phyloP scores from a whole-genome alignment of 2,888 invertebrate species.

The Drosophila paucipuncta region DNA sequence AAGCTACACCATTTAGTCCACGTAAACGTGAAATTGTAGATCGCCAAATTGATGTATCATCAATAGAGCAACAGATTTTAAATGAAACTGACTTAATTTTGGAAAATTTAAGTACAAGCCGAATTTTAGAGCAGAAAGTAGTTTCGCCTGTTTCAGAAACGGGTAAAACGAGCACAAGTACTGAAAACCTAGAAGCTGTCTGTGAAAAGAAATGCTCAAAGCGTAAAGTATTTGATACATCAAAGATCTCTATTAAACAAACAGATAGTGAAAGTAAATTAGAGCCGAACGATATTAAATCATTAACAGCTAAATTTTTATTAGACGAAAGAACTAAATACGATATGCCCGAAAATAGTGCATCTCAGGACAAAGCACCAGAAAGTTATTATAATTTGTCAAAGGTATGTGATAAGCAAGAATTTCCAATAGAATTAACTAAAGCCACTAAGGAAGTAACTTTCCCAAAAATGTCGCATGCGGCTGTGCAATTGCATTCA shows the following conservation, averaged over 20 bases:
- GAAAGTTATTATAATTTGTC: constrained; percentile 37
- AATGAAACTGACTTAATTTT: constrained; percentile 71
- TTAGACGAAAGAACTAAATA: constrained; percentile 49
- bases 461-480: constrained; percentile 62
- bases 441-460: constrained; percentile 21
- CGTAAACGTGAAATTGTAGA: constrained; percentile 75
- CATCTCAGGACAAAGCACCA: constrained; percentile 13
- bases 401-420: constrained; percentile 63
- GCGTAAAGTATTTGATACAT: constrained; percentile 66
- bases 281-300: constrained; percentile 33
- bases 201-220: constrained; percentile 79
- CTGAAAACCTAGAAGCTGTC: constrained; percentile 67
- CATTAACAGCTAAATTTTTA: constrained; percentile 60
- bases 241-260: constrained; percentile 57
- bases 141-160: constrained; percentile 42
- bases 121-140: constrained; percentile 40
- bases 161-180: constrained; percentile 38
- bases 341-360: constrained; percentile 33
- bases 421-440: constrained; percentile 64
- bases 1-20: constrained; percentile 74
- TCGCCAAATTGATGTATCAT: constrained; percentile 51
- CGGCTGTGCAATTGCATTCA: constrained; percentile 51
- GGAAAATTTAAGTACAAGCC: constrained; percentile 46
- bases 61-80: constrained; percentile 75
- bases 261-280: constrained; percentile 9